Evolutionary conservation across 1,140 invertebrate genomes (phyloP).

Genomic region (Bursaphelenchus mucronatus): DNA sequence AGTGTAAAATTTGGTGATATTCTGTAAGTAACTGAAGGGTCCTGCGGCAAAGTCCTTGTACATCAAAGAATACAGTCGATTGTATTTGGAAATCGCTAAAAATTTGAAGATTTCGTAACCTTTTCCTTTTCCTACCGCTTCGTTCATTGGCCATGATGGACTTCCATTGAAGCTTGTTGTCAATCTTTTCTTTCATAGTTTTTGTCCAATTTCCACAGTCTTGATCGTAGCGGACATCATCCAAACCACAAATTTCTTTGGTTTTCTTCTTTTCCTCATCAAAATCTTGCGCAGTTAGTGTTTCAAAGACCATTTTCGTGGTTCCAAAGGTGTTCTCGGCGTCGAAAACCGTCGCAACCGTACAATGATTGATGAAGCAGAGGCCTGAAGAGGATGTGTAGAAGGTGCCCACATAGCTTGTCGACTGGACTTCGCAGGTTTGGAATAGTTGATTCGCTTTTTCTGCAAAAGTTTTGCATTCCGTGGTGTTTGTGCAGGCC

Average conservation of each 20-base stretch:
- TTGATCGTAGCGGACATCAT: constrained; percentile 27
- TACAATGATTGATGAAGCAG: constrained; percentile 30
- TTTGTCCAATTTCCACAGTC: constrained; percentile 27
- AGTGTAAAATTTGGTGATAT: constrained; percentile 36
- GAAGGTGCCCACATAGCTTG: constrained; percentile 21
- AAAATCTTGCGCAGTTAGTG: constrained; percentile 11
- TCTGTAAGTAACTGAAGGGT: constrained; percentile 36
- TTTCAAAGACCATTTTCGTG: constrained; percentile 29
- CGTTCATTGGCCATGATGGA: constrained; percentile 15
- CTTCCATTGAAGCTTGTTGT: constrained; percentile 19
- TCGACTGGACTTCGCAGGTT: constrained; percentile 14
- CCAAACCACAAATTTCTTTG: constrained; percentile 15
- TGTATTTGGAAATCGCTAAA: constrained; percentile 26
- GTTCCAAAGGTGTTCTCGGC: constrained; percentile 1
- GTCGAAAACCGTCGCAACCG: constrained; percentile 3
- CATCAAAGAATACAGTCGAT: constrained; percentile 33
- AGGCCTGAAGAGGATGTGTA: constrained; percentile 25
- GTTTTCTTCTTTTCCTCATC: constrained; percentile 2
- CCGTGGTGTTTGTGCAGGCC: constrained; percentile 16
- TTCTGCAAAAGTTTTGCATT: constrained; percentile 21
- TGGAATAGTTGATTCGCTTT: constrained; percentile 25
- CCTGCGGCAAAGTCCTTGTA: constrained; percentile 35
- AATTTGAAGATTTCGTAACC: constrained; percentile 1
- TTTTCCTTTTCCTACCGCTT: constrained; percentile 15
- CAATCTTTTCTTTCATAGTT: constrained; percentile 15